Evolutionary conservation across 1,140 invertebrate genomes (phyloP).

Genomic region (Formica selysi): DNA sequence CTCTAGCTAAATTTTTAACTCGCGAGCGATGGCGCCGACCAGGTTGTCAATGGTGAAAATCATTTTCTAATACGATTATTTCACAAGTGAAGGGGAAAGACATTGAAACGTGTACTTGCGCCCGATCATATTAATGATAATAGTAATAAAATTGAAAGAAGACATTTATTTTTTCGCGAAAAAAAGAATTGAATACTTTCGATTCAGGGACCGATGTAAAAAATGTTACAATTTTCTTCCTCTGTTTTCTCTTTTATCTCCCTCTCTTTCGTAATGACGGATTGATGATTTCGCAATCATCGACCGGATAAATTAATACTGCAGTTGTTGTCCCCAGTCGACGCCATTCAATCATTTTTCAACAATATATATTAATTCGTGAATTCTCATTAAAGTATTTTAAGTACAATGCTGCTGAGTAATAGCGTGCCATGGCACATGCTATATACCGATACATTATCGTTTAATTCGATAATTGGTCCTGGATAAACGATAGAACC

Average conservation of each 20-base stretch:
- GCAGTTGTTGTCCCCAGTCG: conserved; percentile 52
- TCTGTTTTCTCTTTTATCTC: not conserved
- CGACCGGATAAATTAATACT: not conserved
- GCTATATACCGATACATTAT: conserved; percentile 71
- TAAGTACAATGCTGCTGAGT: conserved; percentile 79
- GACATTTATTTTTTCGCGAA: not conserved
- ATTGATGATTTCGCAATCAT: not conserved
- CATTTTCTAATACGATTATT: conserved; percentile 54
- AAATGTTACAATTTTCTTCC: not conserved
- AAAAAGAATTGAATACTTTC: not conserved
- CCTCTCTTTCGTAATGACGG: not conserved
- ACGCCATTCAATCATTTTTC: conserved; percentile 56
- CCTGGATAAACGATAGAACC: conserved; percentile 78
- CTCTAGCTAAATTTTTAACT: conserved; percentile 38
- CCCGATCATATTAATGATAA: conserved; percentile 53
- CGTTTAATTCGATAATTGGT: conserved; percentile 75
- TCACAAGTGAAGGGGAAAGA: conserved; percentile 74
- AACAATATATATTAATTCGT: conserved; percentile 48
- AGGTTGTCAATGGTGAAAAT: not conserved
- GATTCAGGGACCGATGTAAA: not conserved
- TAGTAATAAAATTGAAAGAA: not conserved
- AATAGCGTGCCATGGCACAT: conserved; percentile 73
- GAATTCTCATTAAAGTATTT: conserved; percentile 58
- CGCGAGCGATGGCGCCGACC: conserved; percentile 57
- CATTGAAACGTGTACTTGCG: conserved; percentile 50